Evolutionary conservation across 2,888 invertebrate species (phyloP).

Genomic region (Mimumesa dahlbomi): DNA sequence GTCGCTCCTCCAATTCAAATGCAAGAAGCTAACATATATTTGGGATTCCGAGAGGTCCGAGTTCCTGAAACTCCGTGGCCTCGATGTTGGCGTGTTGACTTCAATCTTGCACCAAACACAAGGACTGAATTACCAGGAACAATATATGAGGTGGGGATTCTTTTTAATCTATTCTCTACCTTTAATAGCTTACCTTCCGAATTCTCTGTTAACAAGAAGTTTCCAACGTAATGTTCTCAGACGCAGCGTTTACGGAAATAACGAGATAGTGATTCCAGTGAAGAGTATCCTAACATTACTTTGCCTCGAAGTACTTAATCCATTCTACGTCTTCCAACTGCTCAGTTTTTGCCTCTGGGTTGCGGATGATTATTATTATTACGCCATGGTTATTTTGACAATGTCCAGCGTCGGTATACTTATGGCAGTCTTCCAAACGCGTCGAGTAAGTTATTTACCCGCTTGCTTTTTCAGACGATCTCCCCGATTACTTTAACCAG

Average conservation of each 20-base stretch:
- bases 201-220: too few species aligned
- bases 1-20: slow-evolving; percentile 83
- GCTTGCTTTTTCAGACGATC: too few species aligned
- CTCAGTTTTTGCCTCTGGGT: slow-evolving; percentile 95
- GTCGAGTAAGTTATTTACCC: slow-evolving; percentile 85
- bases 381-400: slow-evolving; percentile 91
- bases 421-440: slow-evolving; percentile 92
- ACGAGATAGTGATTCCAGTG: slow-evolving; percentile 91
- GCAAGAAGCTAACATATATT: slow-evolving; percentile 91
- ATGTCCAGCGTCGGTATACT: slow-evolving; percentile 92
- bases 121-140: slow-evolving; percentile 83
- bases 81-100: slow-evolving; percentile 86
- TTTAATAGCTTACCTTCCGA: too few species aligned
- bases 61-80: slow-evolving; percentile 87
- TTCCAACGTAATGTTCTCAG: too few species aligned
- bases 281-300: slow-evolving; percentile 87
- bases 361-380: slow-evolving; percentile 93
- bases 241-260: slow-evolving; percentile 90
- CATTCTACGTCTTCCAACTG: slow-evolving; percentile 97
- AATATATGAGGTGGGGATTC: slow-evolving; percentile 84
- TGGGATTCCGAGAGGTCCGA: slow-evolving; percentile 88
- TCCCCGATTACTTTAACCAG: too few species aligned
- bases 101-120: slow-evolving; percentile 85
- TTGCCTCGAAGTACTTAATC: slow-evolving; percentile 92
- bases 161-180: too few species aligned